Percentiles rank a stretch among this genome's conserved stretches.
Conservation (phyloP, 2,797 vertebrate species). For the Cryptoblepharus egeriae region DNA sequence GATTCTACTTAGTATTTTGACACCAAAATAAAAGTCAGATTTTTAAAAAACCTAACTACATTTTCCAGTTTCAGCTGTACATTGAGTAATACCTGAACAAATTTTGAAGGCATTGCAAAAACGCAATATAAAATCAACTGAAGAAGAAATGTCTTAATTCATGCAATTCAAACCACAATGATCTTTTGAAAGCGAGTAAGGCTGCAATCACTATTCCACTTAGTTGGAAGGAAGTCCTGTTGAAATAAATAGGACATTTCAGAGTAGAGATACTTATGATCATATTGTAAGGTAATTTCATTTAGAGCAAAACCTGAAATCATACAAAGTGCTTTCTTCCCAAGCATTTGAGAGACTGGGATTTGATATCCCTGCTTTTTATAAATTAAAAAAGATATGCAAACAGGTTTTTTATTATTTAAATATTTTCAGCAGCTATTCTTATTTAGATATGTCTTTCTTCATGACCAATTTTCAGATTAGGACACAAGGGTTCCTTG, state of each 20-base stretch:
- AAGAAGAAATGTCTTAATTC: neutral
- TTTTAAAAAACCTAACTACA: neutral
- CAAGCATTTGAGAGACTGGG: neutral
- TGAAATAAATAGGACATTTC: neutral
- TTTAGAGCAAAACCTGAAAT: neutral
- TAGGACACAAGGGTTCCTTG: neutral
- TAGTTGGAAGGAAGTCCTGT: neutral
- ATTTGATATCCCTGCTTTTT: neutral
- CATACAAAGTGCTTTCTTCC: neutral
- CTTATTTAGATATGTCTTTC: neutral
- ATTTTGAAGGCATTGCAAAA: neutral
- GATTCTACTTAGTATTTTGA: neutral
- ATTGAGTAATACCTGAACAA: neutral
- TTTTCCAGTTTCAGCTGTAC: too few relatives aligned
- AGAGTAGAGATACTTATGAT: neutral
- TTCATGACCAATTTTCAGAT: neutral
- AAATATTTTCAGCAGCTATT: neutral
- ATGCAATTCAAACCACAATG: neutral
- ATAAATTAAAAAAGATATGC: neutral
- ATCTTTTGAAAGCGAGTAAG: neutral
- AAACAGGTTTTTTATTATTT: neutral
- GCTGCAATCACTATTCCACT: neutral
- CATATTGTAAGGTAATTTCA: neutral
- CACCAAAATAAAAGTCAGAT: neutral
- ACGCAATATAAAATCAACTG: neutral